Evolutionary conservation across 2,113 vertebrate genomes (phyloP), one percentile per base, ranked within the genome.

Genomic region (Cyprinus carpio): DNA sequence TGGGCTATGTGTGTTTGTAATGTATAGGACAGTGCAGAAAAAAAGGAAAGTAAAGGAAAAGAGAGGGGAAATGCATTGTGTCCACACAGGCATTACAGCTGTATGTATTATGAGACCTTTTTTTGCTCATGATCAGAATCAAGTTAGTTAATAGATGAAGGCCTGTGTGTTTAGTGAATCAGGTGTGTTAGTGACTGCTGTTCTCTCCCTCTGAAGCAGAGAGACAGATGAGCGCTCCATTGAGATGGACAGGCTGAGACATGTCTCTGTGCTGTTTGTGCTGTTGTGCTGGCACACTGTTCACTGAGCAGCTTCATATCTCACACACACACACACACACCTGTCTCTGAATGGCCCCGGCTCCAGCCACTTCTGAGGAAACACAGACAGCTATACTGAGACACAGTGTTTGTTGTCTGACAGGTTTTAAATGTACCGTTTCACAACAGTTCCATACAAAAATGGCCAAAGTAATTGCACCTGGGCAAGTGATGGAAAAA

Each of bases 221-320:
- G 16, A 76, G 7, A 31, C 75, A 54, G 75, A 23, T 29, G 75
- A 7, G 75, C 1, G 27, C 18, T 87, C 72, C 29, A 78, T 34
- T 25, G 84, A 86, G 54, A 49, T 40, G 15, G 79, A 64, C 89
- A 34, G 18, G 90, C 85, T 67, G 2, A 0, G n/a, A 87, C 91
- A 90, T 89, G 91, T 51, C 49, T 51, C 49, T 51, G 49, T 16
- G 49, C 49, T 51, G 49, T 87, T 84, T 84, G 37, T 83, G 54
- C 77, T 10, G n/a, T 20, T 40, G 11, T 46, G 49, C 49, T 51
- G 13, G 49, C 13, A 51, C 49, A 16, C 49, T 51, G 49, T 51
- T 51, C 49, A 51, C 49, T 51, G 34, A n/a, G 37, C 69, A n/a
- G 37, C 69, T 37, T 72, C 16, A 11, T n/a, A 13, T 72, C 37